phyloP scores from a whole-genome alignment of 2,888 invertebrate genomes.

The Eilema caniola region DNA sequence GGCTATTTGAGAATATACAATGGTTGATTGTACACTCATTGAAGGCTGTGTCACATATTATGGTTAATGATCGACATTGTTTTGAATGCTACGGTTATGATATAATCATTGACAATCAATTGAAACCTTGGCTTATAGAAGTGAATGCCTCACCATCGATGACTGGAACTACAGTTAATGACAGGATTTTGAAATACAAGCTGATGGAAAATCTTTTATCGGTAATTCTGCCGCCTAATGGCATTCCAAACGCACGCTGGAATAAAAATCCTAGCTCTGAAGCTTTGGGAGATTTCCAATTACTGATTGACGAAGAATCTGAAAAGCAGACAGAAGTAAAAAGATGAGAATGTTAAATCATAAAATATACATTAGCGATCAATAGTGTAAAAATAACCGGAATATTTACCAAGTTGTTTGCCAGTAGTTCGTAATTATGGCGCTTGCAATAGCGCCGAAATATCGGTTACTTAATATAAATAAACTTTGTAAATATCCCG shows the following conservation, averaged over 20 bases:
- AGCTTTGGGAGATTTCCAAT: slow-evolving; percentile 93
- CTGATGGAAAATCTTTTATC: slow-evolving; percentile 97
- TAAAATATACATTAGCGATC: not conserved
- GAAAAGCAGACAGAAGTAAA: slow-evolving; percentile 1
- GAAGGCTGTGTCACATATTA: slow-evolving; percentile 96
- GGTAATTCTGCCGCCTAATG: slow-evolving; percentile 95
- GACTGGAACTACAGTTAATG: slow-evolving; percentile 97
- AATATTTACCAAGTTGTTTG: no score
- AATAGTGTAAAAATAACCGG: no score
- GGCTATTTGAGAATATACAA: slow-evolving; percentile 94
- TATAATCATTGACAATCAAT: slow-evolving; percentile 97
- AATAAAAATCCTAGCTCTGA: slow-evolving; percentile 92
- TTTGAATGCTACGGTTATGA: slow-evolving; percentile 98
- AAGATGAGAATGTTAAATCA: not conserved
- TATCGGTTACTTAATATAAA: no score
- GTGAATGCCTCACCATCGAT: slow-evolving; percentile 98
- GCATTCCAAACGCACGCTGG: slow-evolving; percentile 96
- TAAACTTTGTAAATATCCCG: no score
- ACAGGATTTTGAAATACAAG: slow-evolving; percentile 97
- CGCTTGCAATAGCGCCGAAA: no score
- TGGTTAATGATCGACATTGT: slow-evolving; percentile 97
- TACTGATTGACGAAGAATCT: slow-evolving; percentile 93
- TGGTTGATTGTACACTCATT: slow-evolving; percentile 97
- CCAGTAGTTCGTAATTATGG: no score
- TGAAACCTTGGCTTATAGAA: slow-evolving; percentile 98